These are phyloP conservation scores for Catharus bicknelli DNA, from an alignment of 2,113 vertebrate species.

Conservation along the genomic window DNA sequence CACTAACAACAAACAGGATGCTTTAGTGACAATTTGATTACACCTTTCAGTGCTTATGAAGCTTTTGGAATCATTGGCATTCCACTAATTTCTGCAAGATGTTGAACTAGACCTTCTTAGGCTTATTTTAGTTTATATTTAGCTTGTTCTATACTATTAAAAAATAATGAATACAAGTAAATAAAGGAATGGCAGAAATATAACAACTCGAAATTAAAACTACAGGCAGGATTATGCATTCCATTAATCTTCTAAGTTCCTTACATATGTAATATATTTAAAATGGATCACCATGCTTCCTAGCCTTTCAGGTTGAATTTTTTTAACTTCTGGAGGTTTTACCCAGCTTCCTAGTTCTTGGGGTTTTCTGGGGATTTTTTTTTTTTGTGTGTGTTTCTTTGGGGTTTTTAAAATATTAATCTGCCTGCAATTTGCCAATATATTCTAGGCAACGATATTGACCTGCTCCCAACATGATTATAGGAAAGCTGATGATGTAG, in stretches of 20 bases:
- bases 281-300: neutral
- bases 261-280: neutral
- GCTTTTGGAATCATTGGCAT: neutral
- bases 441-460: neutral
- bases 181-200: neutral
- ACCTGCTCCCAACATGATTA: neutral
- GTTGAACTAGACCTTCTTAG: neutral
- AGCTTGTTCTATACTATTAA: neutral
- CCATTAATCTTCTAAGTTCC: neutral
- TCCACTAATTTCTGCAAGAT: neutral
- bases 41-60: neutral
- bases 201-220: neutral
- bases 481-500: neutral
- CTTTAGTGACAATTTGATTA: neutral
- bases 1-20: neutral
- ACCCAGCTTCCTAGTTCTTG: neutral
- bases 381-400: neutral
- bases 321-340: neutral
- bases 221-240: neutral
- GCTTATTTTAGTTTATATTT: neutral
- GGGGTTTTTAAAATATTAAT: neutral
- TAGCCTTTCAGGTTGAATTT: neutral
- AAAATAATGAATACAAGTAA: neutral
- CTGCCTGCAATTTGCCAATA: neutral
- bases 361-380: neutral